A percentile compares a stretch with the other conserved stretches of the same genome.
These are phyloP conservation scores for Synergus laeviventris DNA, from an alignment of 2,888 invertebrate species.

Conservation along the genomic window DNA sequence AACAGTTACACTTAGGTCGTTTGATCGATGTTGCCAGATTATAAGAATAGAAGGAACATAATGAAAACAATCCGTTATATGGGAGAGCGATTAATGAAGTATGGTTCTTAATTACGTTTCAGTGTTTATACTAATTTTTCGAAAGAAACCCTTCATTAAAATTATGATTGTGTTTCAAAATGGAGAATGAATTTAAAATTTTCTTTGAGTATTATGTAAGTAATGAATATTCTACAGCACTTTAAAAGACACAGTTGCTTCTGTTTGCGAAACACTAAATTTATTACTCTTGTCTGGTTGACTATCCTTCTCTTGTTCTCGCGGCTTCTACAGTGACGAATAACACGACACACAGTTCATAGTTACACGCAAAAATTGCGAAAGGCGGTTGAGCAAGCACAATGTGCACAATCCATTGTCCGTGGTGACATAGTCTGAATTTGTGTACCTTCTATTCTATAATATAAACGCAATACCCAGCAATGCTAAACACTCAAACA, in stretches of 20 bases:
- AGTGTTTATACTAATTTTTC: too few relatives aligned
- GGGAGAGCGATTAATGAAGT: neutral
- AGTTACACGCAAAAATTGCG: slow-evolving; percentile 24
- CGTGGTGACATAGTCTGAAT: slow-evolving; percentile 25
- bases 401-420: slow-evolving; percentile 21
- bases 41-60: slow-evolving; percentile 47
- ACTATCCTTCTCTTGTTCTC: neutral
- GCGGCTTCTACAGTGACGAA: slow-evolving; percentile 21
- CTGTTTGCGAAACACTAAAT: slow-evolving; percentile 14
- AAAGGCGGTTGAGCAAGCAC: slow-evolving; percentile 15
- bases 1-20: slow-evolving; percentile 63
- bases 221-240: neutral
- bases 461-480: neutral
- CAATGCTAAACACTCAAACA: neutral
- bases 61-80: slow-evolving; percentile 54
- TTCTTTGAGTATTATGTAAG: neutral
- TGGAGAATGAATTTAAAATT: neutral
- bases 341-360: slow-evolving; percentile 8
- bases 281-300: neutral
- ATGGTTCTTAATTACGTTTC: neutral
- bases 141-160: too few relatives aligned
- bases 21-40: slow-evolving; percentile 64
- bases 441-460: slow-evolving; percentile 4
- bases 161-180: neutral
- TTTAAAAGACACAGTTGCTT: neutral